Base-by-base conservation (phyloP, 2,113 vertebrate species). In the Myiopsitta monachus region DNA sequence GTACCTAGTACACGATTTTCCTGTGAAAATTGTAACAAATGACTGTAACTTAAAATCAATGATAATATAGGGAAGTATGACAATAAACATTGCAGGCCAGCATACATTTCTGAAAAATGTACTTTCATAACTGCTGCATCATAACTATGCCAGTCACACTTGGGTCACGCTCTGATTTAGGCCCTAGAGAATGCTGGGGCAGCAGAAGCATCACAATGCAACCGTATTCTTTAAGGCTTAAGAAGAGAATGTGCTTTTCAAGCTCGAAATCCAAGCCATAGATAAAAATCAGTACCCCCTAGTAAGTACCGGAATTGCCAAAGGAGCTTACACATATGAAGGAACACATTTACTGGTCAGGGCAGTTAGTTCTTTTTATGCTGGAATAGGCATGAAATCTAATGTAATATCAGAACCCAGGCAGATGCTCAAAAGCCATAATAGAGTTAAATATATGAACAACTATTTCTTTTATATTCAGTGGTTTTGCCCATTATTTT, bases 21-120 rank as follows among this genome's bases (percentile, higher is more conserved):
- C 62, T 73, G 57, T 66, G 63, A 93, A 95, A 92, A 87, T 4
- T 44, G 47, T 33, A 93, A 54, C 87, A 87, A 82, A 92, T 62
- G 4, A 69, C n/a, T 46, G 33, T 72, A 90, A 93, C 67, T 95
- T 92, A 84, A 96, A 94, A 91, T 92, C 80, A 68, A 91, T 94
- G 83, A 73, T 94, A 92, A 92, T 84, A 82, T 7, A 91, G 41
- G 82, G 57, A 89, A 91, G 36, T 49, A 84, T 36, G 63, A 94
- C 83, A 92, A 83, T 36, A 73, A 11, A 88, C 44, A 49, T 62
- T 49, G 33, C 44, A 92, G 62, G 26, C 31, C 57, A 84, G n/a
- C 17, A 18, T 66, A 44, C 28, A 16, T 47, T 95, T 64, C 76
- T 94, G 80, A 95, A 92, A 88, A 95, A 95, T 81, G 47, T 26